phyloP scores from a whole-genome alignment of 1,140 invertebrate species.

The Sminthurides bifidus region DNA sequence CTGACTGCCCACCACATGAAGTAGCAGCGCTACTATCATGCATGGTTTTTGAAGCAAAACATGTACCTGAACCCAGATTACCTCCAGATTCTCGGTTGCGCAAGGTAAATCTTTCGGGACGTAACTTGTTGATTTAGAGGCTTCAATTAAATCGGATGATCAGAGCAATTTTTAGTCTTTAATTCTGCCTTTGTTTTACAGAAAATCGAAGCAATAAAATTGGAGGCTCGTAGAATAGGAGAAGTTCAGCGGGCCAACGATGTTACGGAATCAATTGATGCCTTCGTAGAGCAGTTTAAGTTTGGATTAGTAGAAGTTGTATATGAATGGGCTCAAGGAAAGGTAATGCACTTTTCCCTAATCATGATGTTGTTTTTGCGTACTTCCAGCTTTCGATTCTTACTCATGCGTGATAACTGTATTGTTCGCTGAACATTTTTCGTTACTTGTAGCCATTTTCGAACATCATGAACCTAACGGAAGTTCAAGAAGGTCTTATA shows the following conservation, averaged over 20 bases:
- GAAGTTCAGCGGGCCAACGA: conserved; percentile 43
- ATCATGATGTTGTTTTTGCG: not conserved
- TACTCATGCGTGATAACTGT: not conserved
- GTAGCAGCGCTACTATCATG: conserved; percentile 85
- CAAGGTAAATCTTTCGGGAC: not conserved
- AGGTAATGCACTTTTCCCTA: conserved; percentile 42
- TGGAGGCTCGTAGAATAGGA: conserved; percentile 44
- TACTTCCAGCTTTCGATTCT: conserved; percentile 8
- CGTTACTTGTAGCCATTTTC: conserved; percentile 61
- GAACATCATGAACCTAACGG: conserved; percentile 82
- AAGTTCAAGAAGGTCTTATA: conserved; percentile 95
- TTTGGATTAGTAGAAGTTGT: conserved; percentile 87
- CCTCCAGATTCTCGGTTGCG: conserved; percentile 32
- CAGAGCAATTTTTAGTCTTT: conserved; percentile 5
- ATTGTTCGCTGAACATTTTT: not conserved
- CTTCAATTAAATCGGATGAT: conserved; percentile 15
- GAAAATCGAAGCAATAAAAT: conserved; percentile 44
- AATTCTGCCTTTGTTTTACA: conserved; percentile 37
- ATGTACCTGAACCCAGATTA: conserved; percentile 44
- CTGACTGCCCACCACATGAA: conserved; percentile 69
- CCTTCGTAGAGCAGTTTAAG: conserved; percentile 57
- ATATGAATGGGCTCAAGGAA: conserved; percentile 86
- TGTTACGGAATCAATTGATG: conserved; percentile 41
- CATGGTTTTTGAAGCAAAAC: conserved; percentile 79
- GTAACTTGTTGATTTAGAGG: not conserved